Conservation (phyloP, 2,797 vertebrate genomes). For the Onychomys arenicola region DNA sequence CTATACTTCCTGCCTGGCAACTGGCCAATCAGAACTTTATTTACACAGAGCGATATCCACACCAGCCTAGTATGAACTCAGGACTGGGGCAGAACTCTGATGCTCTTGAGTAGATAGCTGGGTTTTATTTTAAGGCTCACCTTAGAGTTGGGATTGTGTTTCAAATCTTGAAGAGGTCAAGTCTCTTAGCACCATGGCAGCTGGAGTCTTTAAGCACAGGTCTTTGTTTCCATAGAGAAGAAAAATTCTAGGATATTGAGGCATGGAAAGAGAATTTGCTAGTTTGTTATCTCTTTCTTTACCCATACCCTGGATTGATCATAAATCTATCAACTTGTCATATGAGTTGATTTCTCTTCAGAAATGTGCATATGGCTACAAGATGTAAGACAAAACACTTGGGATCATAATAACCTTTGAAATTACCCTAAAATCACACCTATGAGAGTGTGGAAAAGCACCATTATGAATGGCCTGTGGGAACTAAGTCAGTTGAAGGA, state of each 20-base stretch:
- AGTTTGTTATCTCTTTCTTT: slow-evolving; percentile 1
- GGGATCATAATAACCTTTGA: neutral
- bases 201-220: neutral
- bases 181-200: neutral
- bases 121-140: slow-evolving; percentile 32
- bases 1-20: too few relatives aligned
- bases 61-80: slow-evolving; percentile 18
- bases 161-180: neutral
- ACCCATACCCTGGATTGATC: neutral
- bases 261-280: neutral
- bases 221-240: slow-evolving; percentile 13
- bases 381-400: neutral
- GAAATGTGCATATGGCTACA: neutral
- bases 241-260: neutral
- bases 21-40: too few relatives aligned
- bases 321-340: neutral
- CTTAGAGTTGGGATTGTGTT: neutral
- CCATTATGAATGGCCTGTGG: neutral
- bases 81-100: slow-evolving; percentile 28
- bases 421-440: neutral
- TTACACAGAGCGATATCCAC: too few relatives aligned
- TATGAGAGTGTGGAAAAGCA: neutral
- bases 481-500: neutral
- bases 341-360: neutral
- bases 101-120: slow-evolving; percentile 12